Evolutionary conservation across 2,888 invertebrate species (phyloP), one percentile per base, ranked within the genome.

Genomic region (Amblyjoppa fuscipennis): DNA sequence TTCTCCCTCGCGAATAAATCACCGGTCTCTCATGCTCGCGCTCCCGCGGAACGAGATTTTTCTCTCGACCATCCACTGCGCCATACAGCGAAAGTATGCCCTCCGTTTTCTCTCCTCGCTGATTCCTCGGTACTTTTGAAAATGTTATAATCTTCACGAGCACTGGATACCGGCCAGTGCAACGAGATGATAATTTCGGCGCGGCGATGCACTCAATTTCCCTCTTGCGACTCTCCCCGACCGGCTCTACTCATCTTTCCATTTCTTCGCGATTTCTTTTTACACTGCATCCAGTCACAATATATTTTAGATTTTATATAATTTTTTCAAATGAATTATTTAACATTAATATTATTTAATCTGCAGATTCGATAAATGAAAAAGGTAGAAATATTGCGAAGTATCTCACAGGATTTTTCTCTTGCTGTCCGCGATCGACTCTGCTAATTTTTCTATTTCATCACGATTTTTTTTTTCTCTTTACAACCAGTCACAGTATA

Each of bases 131-230:
- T 61, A 49, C 61, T 75, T 31, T 49, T 20, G 45, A 64, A 74
- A 75, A 75, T 61, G 45, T 61, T n/a, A 16, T 64, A n/a, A 49
- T 49, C 45, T 59, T 38, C 45, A 16, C 59, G 45, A 31, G 61
- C 28, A 9, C 38, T 5, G 31, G 3, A 64, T 11, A 38, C 34
- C 34, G 2, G 64, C 11, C 34, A 34, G n/a, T 9, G 59, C 16
- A 41, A 28, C 38, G 41, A 61, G 25, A 74, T 45, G 61, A 75
- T 74, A 61, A 74, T 49, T 75, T 75, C 74, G 74, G 28, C 61
- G n/a, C 28, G n/a, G 41, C 61, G 31, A 13, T 34, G 74, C 49
- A 45, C 61, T 61, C 61, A 45, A 75, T 75, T 75, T 75, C 74
- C 61, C 74, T 34, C 31, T 64, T 61, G 61, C 31, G 25, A 31